Percentiles rank a stretch among this genome's conserved stretches.
phyloP scores from a whole-genome alignment of 1,140 invertebrate species.

The Procambarus virginalis region DNA sequence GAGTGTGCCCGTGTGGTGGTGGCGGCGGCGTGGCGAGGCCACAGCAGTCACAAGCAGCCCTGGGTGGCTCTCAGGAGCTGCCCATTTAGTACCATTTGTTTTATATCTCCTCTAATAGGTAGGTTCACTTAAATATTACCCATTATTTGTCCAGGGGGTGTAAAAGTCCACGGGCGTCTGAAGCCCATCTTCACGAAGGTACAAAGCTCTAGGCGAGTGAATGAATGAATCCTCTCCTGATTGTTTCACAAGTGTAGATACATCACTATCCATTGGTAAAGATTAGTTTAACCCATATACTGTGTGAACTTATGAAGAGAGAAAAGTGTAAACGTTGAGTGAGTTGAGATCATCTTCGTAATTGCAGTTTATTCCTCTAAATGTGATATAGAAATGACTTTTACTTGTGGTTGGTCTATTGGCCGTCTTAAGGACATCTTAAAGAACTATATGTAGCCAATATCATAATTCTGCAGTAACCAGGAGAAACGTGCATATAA shows the following conservation, averaged over 20 bases:
- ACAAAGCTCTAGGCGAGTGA: background rate
- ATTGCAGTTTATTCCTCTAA: background rate
- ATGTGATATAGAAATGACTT: slow-evolving; percentile 3
- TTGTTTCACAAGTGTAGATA: background rate
- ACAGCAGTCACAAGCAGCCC: background rate
- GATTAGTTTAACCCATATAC: background rate
- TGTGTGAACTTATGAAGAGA: background rate
- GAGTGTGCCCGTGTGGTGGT: background rate
- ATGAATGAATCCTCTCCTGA: background rate
- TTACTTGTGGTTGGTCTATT: background rate
- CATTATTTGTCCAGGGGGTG: background rate
- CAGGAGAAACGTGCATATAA: background rate
- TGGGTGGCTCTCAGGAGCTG: background rate
- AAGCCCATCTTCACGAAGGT: background rate
- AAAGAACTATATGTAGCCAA: background rate
- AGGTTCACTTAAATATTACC: background rate
- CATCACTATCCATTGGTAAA: background rate
- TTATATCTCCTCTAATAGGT: background rate
- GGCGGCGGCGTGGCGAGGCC: background rate
- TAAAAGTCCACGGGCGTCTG: background rate
- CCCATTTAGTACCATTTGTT: background rate
- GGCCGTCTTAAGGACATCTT: background rate
- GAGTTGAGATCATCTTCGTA: background rate
- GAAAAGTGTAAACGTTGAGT: background rate
- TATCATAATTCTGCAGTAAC: background rate